Percentiles rank a stretch among this genome's conserved stretches.
Evolutionary conservation across 1,140 invertebrate species (phyloP).

Genomic region (Drosophila parabipectinata): DNA sequence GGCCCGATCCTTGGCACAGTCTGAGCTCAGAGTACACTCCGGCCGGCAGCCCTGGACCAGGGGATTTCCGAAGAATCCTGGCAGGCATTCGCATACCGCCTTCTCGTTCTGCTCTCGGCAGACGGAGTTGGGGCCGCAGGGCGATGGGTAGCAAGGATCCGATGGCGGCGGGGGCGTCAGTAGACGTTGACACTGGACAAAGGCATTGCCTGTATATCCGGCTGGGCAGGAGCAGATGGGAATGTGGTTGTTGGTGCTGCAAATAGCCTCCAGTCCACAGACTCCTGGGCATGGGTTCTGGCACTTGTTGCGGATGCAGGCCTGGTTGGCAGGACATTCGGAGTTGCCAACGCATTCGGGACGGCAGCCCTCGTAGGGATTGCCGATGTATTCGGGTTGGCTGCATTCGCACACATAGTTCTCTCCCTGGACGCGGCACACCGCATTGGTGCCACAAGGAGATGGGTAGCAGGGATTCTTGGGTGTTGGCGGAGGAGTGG

Average conservation of each 20-base stretch:
- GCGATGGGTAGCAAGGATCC: slow-evolving; percentile 89
- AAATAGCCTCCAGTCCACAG: slow-evolving; percentile 87
- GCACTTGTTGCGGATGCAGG: slow-evolving; percentile 86
- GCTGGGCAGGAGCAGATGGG: slow-evolving; percentile 87
- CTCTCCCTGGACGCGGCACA: slow-evolving; percentile 85
- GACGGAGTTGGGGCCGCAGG: slow-evolving; percentile 89
- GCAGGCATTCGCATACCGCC: slow-evolving; percentile 88
- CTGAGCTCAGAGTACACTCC: slow-evolving; percentile 91
- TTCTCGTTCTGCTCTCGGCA: slow-evolving; percentile 87
- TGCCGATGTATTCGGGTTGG: slow-evolving; percentile 85
- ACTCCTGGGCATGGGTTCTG: slow-evolving; percentile 86
- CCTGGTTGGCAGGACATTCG: slow-evolving; percentile 85
- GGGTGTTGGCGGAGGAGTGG: slow-evolving; percentile 84
- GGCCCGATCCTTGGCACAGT: slow-evolving; percentile 91
- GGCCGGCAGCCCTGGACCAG: slow-evolving; percentile 89
- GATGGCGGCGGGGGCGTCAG: slow-evolving; percentile 83
- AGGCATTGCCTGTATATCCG: slow-evolving; percentile 90
- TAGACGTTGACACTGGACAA: slow-evolving; percentile 84
- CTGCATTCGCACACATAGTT: slow-evolving; percentile 84
- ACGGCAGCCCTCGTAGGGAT: slow-evolving; percentile 86
- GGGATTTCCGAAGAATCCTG: slow-evolving; percentile 92
- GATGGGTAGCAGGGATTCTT: slow-evolving; percentile 85
- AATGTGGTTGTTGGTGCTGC: slow-evolving; percentile 88
- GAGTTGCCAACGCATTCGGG: slow-evolving; percentile 87
- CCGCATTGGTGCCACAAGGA: slow-evolving; percentile 86